A percentile compares a stretch with the other conserved stretches of the same genome.
phyloP scores from a whole-genome alignment of 2,113 vertebrate genomes.

The Scomber scombrus region DNA sequence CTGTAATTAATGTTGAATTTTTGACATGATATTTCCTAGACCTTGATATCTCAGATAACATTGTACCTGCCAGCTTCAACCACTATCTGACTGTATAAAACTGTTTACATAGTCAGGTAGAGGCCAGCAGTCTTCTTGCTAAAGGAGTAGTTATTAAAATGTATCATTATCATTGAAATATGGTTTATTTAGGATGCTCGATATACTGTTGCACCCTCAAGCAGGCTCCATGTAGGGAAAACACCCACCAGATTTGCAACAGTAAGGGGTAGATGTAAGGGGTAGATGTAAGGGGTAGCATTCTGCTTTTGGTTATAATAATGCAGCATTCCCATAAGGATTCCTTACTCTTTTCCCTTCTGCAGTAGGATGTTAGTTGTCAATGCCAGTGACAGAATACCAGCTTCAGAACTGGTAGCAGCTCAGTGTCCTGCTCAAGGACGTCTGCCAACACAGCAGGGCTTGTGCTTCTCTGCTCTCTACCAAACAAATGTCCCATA shows the following conservation, averaged over 20 bases:
- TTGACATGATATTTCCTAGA: too few relatives aligned
- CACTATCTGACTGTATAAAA: too few relatives aligned
- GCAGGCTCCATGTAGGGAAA: background rate
- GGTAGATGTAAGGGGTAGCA: background rate
- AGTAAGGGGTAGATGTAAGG: background rate
- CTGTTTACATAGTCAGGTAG: too few relatives aligned
- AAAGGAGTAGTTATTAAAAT: background rate
- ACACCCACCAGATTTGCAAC: background rate
- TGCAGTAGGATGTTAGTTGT: conserved; percentile 44
- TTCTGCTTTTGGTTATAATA: background rate
- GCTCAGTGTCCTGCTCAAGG: conserved; percentile 55
- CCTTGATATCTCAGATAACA: too few relatives aligned
- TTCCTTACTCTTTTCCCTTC: background rate
- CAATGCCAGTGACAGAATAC: conserved; percentile 16
- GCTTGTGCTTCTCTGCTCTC: conserved; percentile 25
- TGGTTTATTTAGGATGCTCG: background rate
- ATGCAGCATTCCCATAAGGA: background rate
- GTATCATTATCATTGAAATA: background rate
- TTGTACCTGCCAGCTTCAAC: too few relatives aligned
- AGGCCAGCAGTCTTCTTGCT: background rate
- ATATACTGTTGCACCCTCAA: too few relatives aligned
- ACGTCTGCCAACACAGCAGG: conserved; percentile 39
- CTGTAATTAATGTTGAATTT: too few relatives aligned
- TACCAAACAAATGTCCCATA: conserved; percentile 49
- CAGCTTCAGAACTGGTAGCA: conserved; percentile 21